Percentiles rank a stretch among this genome's conserved stretches.
phyloP scores from a whole-genome alignment of 2,888 invertebrate species.

The Synergus itoensis region DNA sequence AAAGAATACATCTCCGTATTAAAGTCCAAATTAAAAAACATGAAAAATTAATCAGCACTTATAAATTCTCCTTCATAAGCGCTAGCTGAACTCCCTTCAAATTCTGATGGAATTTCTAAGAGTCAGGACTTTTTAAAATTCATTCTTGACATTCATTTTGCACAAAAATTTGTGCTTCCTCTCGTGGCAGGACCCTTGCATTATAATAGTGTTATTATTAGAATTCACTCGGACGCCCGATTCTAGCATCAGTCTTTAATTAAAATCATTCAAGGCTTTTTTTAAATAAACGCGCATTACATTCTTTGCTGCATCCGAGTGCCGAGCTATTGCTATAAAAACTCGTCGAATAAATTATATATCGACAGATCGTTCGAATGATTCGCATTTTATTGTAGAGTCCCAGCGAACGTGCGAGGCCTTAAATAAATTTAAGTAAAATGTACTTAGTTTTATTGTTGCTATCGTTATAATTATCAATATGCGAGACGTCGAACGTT shows the following conservation, averaged over 20 bases:
- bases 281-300: constrained; percentile 21
- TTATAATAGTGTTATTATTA: constrained; percentile 9
- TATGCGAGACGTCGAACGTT: constrained; percentile 53
- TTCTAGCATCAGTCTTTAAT: constrained; percentile 26
- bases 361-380: constrained; percentile 27
- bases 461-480: constrained; percentile 45
- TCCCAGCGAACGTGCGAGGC: constrained; percentile 39
- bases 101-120: neutral
- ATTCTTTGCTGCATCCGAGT: neutral
- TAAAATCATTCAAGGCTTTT: constrained; percentile 37
- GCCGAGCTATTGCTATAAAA: constrained; percentile 44
- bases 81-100: constrained; percentile 5
- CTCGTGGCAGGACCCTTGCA: constrained; percentile 35
- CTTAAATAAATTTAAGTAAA: constrained; percentile 71
- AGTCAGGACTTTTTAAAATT: constrained; percentile 44
- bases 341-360: constrained; percentile 50
- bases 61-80: constrained; percentile 11
- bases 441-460: constrained; percentile 59
- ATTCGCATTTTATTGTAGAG: constrained; percentile 3
- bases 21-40: neutral
- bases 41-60: neutral
- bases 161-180: constrained; percentile 47
- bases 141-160: constrained; percentile 31
- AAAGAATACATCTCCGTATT: neutral
- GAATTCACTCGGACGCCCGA: constrained; percentile 13